Evolutionary conservation across 1,140 invertebrate species (phyloP).

Genomic region (Ceratina australensis): DNA sequence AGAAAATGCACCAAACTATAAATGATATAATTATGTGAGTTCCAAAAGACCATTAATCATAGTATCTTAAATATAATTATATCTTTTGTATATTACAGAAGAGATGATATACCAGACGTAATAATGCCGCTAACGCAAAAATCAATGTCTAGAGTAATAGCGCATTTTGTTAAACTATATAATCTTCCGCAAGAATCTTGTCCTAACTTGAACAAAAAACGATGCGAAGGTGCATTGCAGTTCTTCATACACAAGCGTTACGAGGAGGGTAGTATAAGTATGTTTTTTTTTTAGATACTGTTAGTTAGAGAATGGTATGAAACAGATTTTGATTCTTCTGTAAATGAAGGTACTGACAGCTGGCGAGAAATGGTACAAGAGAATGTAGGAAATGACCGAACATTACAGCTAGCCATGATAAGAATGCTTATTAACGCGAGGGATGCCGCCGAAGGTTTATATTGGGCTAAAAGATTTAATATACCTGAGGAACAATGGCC

Average conservation of each 20-base stretch:
- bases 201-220: conserved; percentile 83
- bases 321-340: conserved; percentile 22
- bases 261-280: conserved; percentile 81
- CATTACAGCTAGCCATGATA: conserved; percentile 81
- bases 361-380: conserved; percentile 86
- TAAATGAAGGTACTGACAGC: conserved; percentile 79
- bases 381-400: conserved; percentile 80
- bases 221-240: conserved; percentile 83
- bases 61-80: not conserved
- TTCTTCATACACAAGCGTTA: conserved; percentile 85
- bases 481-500: conserved; percentile 82
- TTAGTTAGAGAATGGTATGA: not conserved
- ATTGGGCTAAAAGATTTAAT: conserved; percentile 83
- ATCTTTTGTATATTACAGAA: conserved; percentile 62
- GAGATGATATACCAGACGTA: conserved; percentile 81
- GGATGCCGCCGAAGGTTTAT: conserved; percentile 81
- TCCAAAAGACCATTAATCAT: not conserved
- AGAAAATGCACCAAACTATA: conserved; percentile 72
- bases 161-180: conserved; percentile 82
- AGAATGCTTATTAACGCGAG: conserved; percentile 77
- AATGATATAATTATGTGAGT: conserved; percentile 76
- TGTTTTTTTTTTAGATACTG: conserved; percentile 52
- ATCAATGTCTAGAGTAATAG: conserved; percentile 83
- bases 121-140: conserved; percentile 82
- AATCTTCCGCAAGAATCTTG: conserved; percentile 82